Conservation (phyloP, 2,113 vertebrate genomes). For the Lepus europaeus region DNA sequence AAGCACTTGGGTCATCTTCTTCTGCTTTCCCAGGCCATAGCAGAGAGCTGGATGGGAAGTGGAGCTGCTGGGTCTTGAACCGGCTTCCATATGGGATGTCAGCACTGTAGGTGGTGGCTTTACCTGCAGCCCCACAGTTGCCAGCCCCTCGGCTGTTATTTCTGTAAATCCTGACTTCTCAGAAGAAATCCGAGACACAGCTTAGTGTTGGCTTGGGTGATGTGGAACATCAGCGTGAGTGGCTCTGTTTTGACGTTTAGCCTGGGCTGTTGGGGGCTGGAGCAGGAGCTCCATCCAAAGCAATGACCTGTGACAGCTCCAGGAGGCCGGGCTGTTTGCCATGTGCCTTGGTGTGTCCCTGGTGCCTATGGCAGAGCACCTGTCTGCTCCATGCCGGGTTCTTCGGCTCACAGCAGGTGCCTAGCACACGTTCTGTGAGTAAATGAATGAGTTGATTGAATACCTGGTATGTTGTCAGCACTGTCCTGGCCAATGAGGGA, state of each 20-base stretch:
- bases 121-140: too few species aligned
- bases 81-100: too few species aligned
- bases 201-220: neutral
- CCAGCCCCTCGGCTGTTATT: neutral
- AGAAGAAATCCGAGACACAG: neutral
- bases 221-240: neutral
- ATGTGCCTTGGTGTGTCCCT: neutral
- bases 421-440: neutral
- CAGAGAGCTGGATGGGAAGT: too few species aligned
- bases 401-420: neutral
- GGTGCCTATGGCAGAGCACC: neutral
- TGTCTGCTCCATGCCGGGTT: too few species aligned
- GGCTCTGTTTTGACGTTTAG: neutral
- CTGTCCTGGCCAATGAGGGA: neutral
- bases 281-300: neutral
- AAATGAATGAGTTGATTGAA: neutral
- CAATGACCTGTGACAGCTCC: neutral
- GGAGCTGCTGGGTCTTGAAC: too few species aligned
- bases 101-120: too few species aligned
- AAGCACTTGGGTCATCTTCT: too few species aligned
- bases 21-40: too few species aligned
- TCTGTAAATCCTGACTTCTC: conserved; percentile 11
- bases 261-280: neutral
- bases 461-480: neutral
- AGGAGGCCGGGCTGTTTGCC: neutral